Conservation (phyloP, 2,888 invertebrate species). For the Ophion costatus region DNA sequence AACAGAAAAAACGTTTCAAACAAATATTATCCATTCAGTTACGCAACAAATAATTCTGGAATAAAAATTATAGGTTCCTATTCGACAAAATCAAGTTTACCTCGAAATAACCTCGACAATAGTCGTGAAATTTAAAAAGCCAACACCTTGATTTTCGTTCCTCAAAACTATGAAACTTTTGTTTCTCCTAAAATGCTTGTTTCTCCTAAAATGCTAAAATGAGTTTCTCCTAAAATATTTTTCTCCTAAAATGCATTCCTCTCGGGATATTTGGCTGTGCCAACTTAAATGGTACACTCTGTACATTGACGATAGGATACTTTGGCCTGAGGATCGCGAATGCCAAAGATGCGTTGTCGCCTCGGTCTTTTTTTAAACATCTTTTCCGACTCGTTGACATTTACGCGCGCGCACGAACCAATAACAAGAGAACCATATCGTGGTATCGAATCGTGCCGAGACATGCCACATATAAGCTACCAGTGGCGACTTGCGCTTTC, state of each 20-base stretch:
- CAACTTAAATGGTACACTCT: background rate
- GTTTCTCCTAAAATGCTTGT: background rate
- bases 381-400: constrained; percentile 56
- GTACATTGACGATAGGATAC: background rate
- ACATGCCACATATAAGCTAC: constrained; percentile 9
- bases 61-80: background rate
- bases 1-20: background rate
- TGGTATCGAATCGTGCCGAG: constrained; percentile 9
- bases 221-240: background rate
- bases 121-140: background rate
- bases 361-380: constrained; percentile 24
- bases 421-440: constrained; percentile 34
- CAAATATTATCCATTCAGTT: background rate
- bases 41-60: background rate
- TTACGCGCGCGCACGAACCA: constrained; percentile 64
- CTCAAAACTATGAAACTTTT: background rate
- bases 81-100: background rate
- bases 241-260: background rate
- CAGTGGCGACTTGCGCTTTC: constrained; percentile 56
- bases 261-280: background rate
- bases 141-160: background rate
- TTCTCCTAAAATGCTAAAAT: background rate
- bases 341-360: constrained; percentile 40
- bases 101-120: no score
- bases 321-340: constrained; percentile 57